Base-by-base conservation (phyloP, 2,113 vertebrate species). In the Cepphus grylle region DNA sequence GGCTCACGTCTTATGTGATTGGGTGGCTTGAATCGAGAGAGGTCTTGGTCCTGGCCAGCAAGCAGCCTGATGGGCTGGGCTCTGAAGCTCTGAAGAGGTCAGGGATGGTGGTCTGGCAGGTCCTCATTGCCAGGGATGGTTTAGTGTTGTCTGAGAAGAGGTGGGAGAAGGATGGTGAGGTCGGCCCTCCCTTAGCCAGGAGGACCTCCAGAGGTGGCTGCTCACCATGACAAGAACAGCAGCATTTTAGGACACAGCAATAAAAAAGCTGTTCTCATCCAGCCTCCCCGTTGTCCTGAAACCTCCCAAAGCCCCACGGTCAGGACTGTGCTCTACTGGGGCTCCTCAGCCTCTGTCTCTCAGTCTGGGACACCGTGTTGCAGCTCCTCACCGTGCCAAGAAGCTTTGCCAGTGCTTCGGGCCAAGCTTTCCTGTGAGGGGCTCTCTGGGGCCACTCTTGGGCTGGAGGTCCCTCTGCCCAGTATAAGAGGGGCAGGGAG, bases 211-310 rank as follows among this genome's bases (percentile, higher is more conserved):
- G 80, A 70, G 43, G 19, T 67, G 4, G 32, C 63, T 74, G 63
- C 36, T 88, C 26, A 52, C 36, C 16, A 3, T 0, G 0, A 55
- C 1, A 74, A 74, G 23, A 83, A 13, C 8, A 18, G 2, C 43
- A 80, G 10, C 36, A 8, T 73, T 77, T 82, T 82, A 58, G 70
- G 71, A 52, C 34, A 59, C 26, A 36, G 21, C 36, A 50, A 12
- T 29, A n/a, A 49, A 50, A 45, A 58, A 15, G 32, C 63, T 66
- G 2, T 55, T 94, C 34, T 93, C 32, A 52, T 32, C 36, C 34
- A 49, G 29, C 34, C 6, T 77, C 16, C 12, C 21, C 13, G 0
- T 52, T 42, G 9, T 38, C 13, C 21, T 43, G 72, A 86, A 80
- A 34, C 43, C 62, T 86, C 47, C 40, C 25, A 80, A 93, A 65